These are phyloP conservation scores for Emmelina monodactyla DNA, from an alignment of 2,888 invertebrate genomes.

Conservation along the genomic window DNA sequence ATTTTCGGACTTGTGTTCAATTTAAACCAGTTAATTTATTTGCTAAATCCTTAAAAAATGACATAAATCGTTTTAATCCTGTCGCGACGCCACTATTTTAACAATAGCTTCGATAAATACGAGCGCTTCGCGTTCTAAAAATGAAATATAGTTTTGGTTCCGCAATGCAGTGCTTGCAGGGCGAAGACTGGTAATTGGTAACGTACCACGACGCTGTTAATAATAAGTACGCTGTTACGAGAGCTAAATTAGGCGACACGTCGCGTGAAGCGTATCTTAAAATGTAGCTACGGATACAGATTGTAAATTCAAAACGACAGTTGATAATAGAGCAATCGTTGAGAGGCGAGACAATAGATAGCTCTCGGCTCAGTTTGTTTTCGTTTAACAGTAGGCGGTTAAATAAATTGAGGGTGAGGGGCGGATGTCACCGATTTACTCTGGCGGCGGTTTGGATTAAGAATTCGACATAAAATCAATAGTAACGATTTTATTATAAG, in stretches of 20 bases:
- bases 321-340: too few species aligned
- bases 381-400: constrained; percentile 18
- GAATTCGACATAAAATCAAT: constrained; percentile 57
- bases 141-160: constrained; percentile 54
- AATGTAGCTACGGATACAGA: too few species aligned
- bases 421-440: constrained; percentile 56
- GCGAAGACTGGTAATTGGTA: constrained; percentile 28
- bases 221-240: too few species aligned
- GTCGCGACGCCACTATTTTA: constrained; percentile 38
- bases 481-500: constrained; percentile 50
- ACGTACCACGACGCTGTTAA: too few species aligned
- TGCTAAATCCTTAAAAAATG: too few species aligned
- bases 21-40: too few species aligned
- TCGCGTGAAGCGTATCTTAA: too few species aligned
- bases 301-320: too few species aligned
- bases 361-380: constrained; percentile 4
- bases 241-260: too few species aligned
- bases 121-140: constrained; percentile 50
- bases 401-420: constrained; percentile 31
- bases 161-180: constrained; percentile 60
- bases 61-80: constrained; percentile 28
- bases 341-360: constrained; percentile 1
- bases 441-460: constrained; percentile 34
- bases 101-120: constrained; percentile 44
- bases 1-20: too few species aligned